Conservation (phyloP, 1,140 invertebrate genomes). For the Cecropterus lyciades region DNA sequence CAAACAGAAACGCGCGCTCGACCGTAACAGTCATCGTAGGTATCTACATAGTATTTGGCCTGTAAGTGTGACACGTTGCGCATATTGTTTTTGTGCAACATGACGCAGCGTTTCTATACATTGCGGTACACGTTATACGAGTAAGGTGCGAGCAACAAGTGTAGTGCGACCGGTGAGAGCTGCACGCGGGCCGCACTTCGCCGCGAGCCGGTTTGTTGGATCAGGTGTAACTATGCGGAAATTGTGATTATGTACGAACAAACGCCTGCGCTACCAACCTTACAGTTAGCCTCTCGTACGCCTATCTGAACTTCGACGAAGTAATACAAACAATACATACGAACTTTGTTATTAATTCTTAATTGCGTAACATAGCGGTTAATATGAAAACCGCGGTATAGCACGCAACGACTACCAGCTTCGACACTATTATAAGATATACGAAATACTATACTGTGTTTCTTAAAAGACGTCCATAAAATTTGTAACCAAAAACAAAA, state of each 20-base stretch:
- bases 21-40: no score
- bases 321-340: background rate
- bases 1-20: no score
- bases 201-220: slow-evolving; percentile 18
- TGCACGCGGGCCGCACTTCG: background rate
- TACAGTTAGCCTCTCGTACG: slow-evolving; percentile 1
- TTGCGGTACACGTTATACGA: background rate
- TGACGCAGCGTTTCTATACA: background rate
- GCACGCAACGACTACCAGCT: no score
- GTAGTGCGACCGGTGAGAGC: background rate
- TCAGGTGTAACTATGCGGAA: slow-evolving; percentile 23
- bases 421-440: no score
- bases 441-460: no score
- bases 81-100: background rate
- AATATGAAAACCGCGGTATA: background rate
- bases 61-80: no score
- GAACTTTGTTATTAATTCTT: background rate
- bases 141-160: slow-evolving; percentile 16
- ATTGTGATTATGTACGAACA: slow-evolving; percentile 6
- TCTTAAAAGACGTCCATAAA: no score
- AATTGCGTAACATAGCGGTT: background rate
- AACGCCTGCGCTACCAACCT: background rate
- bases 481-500: no score
- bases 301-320: background rate
- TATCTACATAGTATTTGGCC: no score